Evolutionary conservation across 2,888 invertebrate genomes (phyloP), one percentile per base, ranked within the genome.

Genomic region (Lasius platythorax): DNA sequence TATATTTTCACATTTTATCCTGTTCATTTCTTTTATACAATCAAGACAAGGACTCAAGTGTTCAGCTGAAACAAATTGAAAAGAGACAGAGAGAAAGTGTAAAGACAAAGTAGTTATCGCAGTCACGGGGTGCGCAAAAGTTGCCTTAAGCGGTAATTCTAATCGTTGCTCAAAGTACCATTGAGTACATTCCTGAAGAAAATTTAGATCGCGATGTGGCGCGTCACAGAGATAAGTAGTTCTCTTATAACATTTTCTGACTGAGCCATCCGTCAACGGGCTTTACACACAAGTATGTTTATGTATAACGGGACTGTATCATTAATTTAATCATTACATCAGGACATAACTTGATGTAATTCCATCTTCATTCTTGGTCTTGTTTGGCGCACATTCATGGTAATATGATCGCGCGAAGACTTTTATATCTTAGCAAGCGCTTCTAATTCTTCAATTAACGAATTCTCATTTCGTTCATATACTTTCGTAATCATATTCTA

Each of bases 91-190:
- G 40, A 63, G 43, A 75, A 40, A 50, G 23, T 50, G 56, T 50
- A 81, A 33, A 61, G 56, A 70, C 23, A 81, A 50, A 79, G 53
- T 78, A 84, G 61, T 15, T 53, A 84, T 83, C 53, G 81, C 84
- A 87, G 83, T 85, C 50, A 58, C 72, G 58, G 81, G 68, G 64
- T 84, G 82, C 40, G 70, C 40, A 63, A 85, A 84, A 88, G 83
- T 86, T 88, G 87, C 90, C 88, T 90, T 88, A 90, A 88, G 84
- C 85, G 87, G 82, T 85, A 84, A 83, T 90, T 85, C 56, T 86
- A 88, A 87, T 79, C 58, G 82, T 89, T 90, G 90, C 89, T 90
- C 90, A 90, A 90, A 82, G 85, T 90, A 90, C 82, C 40, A 75
- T 70, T 67, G 82, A 90, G 87, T 90, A 87, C 90, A 90, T 84